Evolutionary conservation across 2,888 invertebrate species (phyloP).

Genomic region (Tenthredo notha): DNA sequence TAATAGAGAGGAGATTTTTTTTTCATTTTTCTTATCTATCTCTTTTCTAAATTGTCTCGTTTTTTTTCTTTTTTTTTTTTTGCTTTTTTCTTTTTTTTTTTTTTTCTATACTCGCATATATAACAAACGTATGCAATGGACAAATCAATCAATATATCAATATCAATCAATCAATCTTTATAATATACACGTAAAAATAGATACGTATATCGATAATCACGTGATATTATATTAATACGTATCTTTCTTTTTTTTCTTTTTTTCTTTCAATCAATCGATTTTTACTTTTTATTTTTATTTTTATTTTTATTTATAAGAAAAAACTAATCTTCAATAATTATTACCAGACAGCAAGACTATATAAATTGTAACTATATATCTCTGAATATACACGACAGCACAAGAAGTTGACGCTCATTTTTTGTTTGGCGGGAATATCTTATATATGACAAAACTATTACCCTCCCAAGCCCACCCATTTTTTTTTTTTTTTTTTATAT

Average conservation of each 20-base stretch:
- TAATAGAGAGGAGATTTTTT: not conserved
- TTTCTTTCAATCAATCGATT: slow-evolving; percentile 50
- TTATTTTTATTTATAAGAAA: not conserved
- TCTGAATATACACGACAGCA: slow-evolving; percentile 69
- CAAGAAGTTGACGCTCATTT: slow-evolving; percentile 94
- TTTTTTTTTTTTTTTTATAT: not conserved
- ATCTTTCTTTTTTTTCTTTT: not conserved
- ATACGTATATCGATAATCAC: not conserved
- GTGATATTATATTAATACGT: slow-evolving; percentile 32
- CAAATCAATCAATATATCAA: not conserved
- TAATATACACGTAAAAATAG: not conserved
- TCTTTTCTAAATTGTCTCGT: slow-evolving; percentile 43
- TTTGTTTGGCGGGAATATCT: slow-evolving; percentile 83
- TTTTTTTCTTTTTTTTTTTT: slow-evolving; percentile 36
- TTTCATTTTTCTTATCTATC: slow-evolving; percentile 43
- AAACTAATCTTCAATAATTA: slow-evolving; percentile 55
- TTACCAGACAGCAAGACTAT: slow-evolving; percentile 64
- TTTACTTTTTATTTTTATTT: not conserved
- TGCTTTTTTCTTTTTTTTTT: not conserved
- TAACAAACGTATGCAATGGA: not conserved
- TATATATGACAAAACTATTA: not conserved
- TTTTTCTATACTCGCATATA: not conserved
- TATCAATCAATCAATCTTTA: not conserved
- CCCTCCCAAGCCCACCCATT: not conserved
- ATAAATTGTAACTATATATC: not conserved